Evolutionary conservation across 2,797 vertebrate species (phyloP).

Genomic region (Amblyopsis hoosieri): DNA sequence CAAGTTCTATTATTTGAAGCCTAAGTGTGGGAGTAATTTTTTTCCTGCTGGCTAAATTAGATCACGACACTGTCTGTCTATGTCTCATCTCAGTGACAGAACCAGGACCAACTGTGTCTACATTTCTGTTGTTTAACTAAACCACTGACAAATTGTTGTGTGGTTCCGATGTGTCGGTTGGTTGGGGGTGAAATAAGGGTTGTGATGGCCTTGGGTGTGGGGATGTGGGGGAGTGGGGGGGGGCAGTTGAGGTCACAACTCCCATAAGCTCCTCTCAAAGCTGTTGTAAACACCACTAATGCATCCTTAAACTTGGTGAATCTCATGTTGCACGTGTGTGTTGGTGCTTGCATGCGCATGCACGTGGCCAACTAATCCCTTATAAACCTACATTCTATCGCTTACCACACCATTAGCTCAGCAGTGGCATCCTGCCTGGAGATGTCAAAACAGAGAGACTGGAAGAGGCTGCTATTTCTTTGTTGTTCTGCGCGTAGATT

Average conservation of each 20-base stretch:
- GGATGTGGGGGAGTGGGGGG: neutral
- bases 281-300: conserved; percentile 82
- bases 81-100: conserved; percentile 33
- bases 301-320: conserved; percentile 78
- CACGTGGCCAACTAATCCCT: conserved; percentile 71
- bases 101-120: conserved; percentile 40
- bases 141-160: conserved; percentile 1
- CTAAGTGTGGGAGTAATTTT: no score
- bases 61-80: no score
- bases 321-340: conserved; percentile 43
- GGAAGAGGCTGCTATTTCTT: conserved; percentile 54
- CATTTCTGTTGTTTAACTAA: conserved; percentile 58
- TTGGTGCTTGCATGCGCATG: conserved; percentile 16
- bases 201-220: neutral
- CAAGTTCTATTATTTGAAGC: no score
- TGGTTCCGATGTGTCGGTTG: neutral
- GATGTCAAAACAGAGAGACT: conserved; percentile 70
- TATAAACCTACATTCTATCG: conserved; percentile 81
- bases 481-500: conserved; percentile 51
- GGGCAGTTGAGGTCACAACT: conserved; percentile 17
- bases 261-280: conserved; percentile 75
- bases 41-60: no score
- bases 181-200: no score
- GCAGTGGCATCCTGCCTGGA: conserved; percentile 67
- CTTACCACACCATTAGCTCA: conserved; percentile 72